A percentile compares a stretch with the other conserved stretches of the same genome.
phyloP scores from a whole-genome alignment of 2,888 invertebrate genomes.

The Crocallis elinguaria region DNA sequence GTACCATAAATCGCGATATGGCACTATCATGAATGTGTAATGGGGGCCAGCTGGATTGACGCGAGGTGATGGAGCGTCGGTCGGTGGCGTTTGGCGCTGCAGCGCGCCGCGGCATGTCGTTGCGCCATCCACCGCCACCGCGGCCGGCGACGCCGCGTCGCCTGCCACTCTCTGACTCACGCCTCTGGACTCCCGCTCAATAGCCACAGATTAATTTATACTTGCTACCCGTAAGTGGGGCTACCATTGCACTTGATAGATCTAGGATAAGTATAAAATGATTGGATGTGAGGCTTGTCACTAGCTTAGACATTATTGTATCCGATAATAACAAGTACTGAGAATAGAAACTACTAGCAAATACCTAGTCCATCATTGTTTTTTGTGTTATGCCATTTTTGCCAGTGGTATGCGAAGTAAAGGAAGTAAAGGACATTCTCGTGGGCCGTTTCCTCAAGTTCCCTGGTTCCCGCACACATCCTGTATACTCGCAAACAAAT shows the following conservation, averaged over 20 bases:
- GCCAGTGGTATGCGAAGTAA: too few species aligned
- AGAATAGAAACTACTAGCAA: too few species aligned
- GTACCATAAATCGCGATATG: constrained; percentile 6
- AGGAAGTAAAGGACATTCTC: too few species aligned
- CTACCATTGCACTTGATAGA: background rate
- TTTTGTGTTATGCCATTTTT: too few species aligned
- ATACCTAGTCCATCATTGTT: too few species aligned
- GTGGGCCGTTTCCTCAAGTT: too few species aligned
- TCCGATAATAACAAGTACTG: too few species aligned
- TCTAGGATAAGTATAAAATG: background rate
- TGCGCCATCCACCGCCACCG: constrained; percentile 51
- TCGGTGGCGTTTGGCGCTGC: constrained; percentile 27
- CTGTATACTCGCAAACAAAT: too few species aligned
- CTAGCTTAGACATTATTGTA: too few species aligned
- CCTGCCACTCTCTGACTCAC: constrained; percentile 64
- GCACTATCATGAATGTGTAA: constrained; percentile 22
- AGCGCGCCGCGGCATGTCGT: constrained; percentile 22
- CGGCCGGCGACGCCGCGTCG: constrained; percentile 50
- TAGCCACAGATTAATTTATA: constrained; percentile 38
- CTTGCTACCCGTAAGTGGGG: constrained; percentile 1
- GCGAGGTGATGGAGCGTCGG: constrained; percentile 41
- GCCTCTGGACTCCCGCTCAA: constrained; percentile 72
- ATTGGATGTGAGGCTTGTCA: background rate
- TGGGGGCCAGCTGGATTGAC: constrained; percentile 8
- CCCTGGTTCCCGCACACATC: too few species aligned